Evolutionary conservation across 2,113 vertebrate species (phyloP).

Genomic region (Phylloscopus trochilus): DNA sequence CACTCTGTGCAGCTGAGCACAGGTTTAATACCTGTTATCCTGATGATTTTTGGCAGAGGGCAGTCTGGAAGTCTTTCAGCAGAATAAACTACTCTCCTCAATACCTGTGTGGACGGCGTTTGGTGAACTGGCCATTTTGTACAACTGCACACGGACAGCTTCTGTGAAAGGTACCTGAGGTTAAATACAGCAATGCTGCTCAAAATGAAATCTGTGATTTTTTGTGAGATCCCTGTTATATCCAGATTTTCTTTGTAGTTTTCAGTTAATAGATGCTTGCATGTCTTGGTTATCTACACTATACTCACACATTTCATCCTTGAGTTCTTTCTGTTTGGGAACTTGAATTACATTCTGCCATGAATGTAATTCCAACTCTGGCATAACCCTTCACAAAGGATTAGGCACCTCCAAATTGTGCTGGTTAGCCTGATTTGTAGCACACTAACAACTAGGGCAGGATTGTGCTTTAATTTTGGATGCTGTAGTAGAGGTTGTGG

Average conservation of each 20-base stretch:
- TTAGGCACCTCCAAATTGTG: not conserved
- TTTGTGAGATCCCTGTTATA: not conserved
- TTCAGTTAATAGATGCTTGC: not conserved
- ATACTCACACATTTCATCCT: not conserved
- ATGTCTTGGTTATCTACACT: not conserved
- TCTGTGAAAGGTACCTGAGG: conserved; percentile 86
- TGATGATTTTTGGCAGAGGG: conserved; percentile 79
- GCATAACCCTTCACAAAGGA: not conserved
- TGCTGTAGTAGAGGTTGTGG: not conserved
- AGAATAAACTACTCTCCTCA: conserved; percentile 84
- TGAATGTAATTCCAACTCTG: not conserved
- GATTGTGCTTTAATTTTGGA: not conserved
- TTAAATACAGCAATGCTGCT: not conserved
- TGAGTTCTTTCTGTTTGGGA: not conserved
- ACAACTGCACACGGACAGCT: conserved; percentile 91
- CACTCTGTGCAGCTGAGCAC: not conserved
- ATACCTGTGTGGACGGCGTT: conserved; percentile 89
- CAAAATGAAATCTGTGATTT: not conserved
- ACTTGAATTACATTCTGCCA: not conserved
- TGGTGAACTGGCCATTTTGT: conserved; percentile 91
- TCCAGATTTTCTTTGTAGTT: not conserved
- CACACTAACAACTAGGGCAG: not conserved
- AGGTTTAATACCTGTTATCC: not conserved
- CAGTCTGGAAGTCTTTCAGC: conserved; percentile 87
- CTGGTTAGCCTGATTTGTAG: not conserved